Evolutionary conservation across 2,888 invertebrate genomes (phyloP).

Genomic region (Elegia similella): DNA sequence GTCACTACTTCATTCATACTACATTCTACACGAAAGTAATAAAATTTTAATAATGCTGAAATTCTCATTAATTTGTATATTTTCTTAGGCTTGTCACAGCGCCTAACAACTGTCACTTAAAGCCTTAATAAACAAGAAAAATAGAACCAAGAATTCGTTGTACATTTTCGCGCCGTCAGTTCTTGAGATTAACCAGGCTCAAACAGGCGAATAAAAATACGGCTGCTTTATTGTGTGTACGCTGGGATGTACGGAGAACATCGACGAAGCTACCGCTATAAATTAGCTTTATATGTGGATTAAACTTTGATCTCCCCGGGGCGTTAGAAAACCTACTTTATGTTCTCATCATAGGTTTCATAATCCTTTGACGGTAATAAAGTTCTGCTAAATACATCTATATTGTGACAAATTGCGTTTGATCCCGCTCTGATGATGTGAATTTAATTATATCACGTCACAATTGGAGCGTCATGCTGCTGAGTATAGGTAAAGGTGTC

Average conservation of each 20-base stretch:
- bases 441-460: constrained; percentile 8
- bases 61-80: too few relatives aligned
- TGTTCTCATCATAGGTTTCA: neutral
- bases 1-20: too few relatives aligned
- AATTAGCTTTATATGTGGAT: constrained; percentile 5
- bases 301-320: constrained; percentile 5
- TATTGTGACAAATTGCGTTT: constrained; percentile 14
- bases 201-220: neutral
- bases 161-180: neutral
- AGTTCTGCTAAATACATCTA: constrained; percentile 5
- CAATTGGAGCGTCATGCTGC: neutral
- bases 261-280: constrained; percentile 1
- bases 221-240: constrained; percentile 9
- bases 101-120: too few relatives aligned
- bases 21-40: too few relatives aligned
- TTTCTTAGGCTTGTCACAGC: too few relatives aligned
- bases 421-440: constrained; percentile 11
- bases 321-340: neutral
- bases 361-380: neutral
- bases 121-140: too few relatives aligned
- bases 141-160: too few relatives aligned
- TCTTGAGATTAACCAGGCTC: constrained; percentile 9
- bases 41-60: too few relatives aligned
- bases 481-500: neutral
- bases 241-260: neutral